These are phyloP conservation scores for Butorides virescens DNA, from an alignment of 2,113 vertebrate genomes.

Conservation along the genomic window DNA sequence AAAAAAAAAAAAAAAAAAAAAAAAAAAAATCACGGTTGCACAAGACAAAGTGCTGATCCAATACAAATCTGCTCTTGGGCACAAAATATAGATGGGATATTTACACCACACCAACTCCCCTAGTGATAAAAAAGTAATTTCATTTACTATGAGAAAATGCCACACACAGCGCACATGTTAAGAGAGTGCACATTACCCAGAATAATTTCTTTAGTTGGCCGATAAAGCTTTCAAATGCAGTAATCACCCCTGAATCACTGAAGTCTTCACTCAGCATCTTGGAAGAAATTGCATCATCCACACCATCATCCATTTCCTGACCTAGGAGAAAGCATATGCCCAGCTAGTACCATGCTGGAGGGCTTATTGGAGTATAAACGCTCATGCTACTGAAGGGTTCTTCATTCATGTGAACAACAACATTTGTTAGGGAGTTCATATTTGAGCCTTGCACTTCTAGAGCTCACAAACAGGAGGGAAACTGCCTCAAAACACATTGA, in stretches of 20 bases:
- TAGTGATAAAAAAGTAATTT: background rate
- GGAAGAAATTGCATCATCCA: background rate
- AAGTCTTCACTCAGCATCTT: slow-evolving; percentile 9
- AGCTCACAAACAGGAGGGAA: background rate
- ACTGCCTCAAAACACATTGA: background rate
- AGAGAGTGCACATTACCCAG: slow-evolving; percentile 62
- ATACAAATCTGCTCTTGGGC: background rate
- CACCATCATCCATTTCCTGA: background rate
- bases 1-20: background rate
- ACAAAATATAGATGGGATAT: background rate
- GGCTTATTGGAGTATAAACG: background rate
- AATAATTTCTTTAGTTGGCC: slow-evolving; percentile 74
- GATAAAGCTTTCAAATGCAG: slow-evolving; percentile 78
- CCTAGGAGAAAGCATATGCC: background rate
- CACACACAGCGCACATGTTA: rapidly evolving
- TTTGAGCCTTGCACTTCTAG: background rate
- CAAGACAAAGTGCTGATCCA: background rate
- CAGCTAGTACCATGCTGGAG: background rate
- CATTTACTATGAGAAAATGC: background rate
- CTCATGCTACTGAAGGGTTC: background rate
- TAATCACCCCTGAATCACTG: slow-evolving; percentile 55
- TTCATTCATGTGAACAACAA: rapidly evolving
- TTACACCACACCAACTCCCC: background rate
- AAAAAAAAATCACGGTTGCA: background rate
- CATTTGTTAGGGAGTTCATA: background rate